Percentiles rank a stretch among this genome's conserved stretches.
These are phyloP conservation scores for Cosmia trapezina DNA, from an alignment of 2,888 invertebrate genomes.

Conservation along the genomic window DNA sequence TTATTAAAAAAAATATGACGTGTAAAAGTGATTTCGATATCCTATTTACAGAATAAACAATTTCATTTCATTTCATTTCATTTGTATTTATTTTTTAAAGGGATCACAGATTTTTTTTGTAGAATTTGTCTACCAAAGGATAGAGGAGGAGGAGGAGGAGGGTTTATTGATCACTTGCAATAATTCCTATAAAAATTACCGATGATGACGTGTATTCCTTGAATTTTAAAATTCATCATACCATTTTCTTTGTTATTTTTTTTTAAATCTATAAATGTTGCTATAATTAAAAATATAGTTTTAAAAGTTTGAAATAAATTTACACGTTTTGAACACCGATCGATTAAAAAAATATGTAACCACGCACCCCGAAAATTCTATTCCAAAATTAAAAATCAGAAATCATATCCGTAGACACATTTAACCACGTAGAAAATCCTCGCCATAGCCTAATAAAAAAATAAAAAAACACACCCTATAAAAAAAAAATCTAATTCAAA, in stretches of 20 bases:
- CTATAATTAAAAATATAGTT: no score
- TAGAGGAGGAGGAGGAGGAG: no score
- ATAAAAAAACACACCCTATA: neutral
- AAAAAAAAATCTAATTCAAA: constrained; percentile 13
- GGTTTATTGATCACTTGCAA: constrained; percentile 5
- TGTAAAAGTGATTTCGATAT: no score
- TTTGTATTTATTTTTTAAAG: neutral
- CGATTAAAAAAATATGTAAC: constrained; percentile 17
- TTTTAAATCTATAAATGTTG: no score
- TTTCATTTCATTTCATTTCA: no score
- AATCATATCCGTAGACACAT: neutral
- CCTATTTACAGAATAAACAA: no score
- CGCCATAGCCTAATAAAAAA: neutral
- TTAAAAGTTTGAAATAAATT: neutral
- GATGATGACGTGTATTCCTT: neutral
- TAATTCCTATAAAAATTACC: neutral
- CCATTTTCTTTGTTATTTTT: neutral
- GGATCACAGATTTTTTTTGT: neutral
- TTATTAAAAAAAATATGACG: no score
- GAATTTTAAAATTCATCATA: no score
- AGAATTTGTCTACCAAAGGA: neutral
- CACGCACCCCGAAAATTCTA: constrained; percentile 29
- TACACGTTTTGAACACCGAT: constrained; percentile 6
- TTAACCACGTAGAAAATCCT: neutral
- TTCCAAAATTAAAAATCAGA: neutral